These are phyloP conservation scores for Acrobasis repandana DNA, from an alignment of 2,888 invertebrate species.

Conservation along the genomic window DNA sequence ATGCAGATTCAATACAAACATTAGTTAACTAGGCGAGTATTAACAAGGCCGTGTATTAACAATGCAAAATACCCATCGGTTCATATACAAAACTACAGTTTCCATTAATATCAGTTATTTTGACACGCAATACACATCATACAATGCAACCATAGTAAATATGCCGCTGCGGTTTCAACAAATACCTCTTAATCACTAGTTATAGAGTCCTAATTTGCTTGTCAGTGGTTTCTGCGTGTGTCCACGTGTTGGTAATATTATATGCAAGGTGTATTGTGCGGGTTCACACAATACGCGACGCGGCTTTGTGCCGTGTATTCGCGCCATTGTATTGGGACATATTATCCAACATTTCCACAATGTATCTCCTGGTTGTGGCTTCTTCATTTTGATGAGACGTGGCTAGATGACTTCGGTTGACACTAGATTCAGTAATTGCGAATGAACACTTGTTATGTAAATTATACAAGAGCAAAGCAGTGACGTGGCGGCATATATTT, in stretches of 20 bases:
- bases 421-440: neutral
- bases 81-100: slow-evolving; percentile 61
- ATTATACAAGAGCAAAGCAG: too few relatives aligned
- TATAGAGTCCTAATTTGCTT: slow-evolving; percentile 54
- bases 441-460: neutral
- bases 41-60: slow-evolving; percentile 49
- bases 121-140: slow-evolving; percentile 59
- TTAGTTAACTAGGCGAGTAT: slow-evolving; percentile 28
- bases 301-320: slow-evolving; percentile 76
- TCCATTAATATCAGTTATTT: slow-evolving; percentile 69
- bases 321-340: slow-evolving; percentile 77
- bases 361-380: slow-evolving; percentile 72
- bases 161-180: slow-evolving; percentile 30
- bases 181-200: slow-evolving; percentile 34
- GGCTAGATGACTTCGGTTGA: slow-evolving; percentile 40
- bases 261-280: slow-evolving; percentile 78
- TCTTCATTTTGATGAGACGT: slow-evolving; percentile 71
- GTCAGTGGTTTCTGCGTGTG: slow-evolving; percentile 52
- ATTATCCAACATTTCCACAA: slow-evolving; percentile 78
- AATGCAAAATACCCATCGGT: slow-evolving; percentile 48
- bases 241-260: slow-evolving; percentile 49
- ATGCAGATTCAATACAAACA: slow-evolving; percentile 26
- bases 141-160: slow-evolving; percentile 37
- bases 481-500: too few relatives aligned
- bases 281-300: slow-evolving; percentile 73